phyloP scores from a whole-genome alignment of 2,888 invertebrate genomes.

The Colostygia pectinataria region DNA sequence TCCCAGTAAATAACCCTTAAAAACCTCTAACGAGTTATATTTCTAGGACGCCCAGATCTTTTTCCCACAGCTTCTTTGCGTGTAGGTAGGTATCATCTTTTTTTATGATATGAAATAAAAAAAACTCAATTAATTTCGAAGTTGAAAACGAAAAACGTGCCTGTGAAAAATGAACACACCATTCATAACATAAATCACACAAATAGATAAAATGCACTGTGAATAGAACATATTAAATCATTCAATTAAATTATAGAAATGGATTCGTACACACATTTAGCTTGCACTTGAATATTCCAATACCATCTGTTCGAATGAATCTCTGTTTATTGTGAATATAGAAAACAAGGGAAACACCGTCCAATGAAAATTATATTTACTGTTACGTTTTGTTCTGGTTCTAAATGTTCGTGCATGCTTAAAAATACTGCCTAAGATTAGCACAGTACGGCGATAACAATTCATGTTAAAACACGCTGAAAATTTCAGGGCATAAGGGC shows the following conservation, averaged over 20 bases:
- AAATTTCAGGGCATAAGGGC: conserved; percentile 40
- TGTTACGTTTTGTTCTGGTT: too few species aligned
- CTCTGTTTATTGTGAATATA: background rate
- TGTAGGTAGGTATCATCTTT: too few species aligned
- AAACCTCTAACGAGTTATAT: too few species aligned
- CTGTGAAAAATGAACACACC: too few species aligned
- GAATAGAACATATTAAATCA: background rate
- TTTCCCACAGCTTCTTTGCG: too few species aligned
- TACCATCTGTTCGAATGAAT: background rate
- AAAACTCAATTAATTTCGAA: too few species aligned
- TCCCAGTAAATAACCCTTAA: too few species aligned
- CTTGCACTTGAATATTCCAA: conserved; percentile 1
- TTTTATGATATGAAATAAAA: too few species aligned
- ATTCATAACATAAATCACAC: background rate
- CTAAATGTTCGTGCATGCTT: background rate
- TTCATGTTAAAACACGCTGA: conserved; percentile 44
- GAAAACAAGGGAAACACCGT: too few species aligned
- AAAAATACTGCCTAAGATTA: conserved; percentile 1
- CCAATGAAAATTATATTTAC: too few species aligned
- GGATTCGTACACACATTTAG: conserved; percentile 5
- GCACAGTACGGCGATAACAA: conserved; percentile 34
- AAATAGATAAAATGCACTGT: background rate
- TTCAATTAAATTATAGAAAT: conserved; percentile 3
- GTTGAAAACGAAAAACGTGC: too few species aligned
- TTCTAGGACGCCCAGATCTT: too few species aligned